Conservation (phyloP, 2,113 vertebrate genomes). For the Thermophis baileyi region DNA sequence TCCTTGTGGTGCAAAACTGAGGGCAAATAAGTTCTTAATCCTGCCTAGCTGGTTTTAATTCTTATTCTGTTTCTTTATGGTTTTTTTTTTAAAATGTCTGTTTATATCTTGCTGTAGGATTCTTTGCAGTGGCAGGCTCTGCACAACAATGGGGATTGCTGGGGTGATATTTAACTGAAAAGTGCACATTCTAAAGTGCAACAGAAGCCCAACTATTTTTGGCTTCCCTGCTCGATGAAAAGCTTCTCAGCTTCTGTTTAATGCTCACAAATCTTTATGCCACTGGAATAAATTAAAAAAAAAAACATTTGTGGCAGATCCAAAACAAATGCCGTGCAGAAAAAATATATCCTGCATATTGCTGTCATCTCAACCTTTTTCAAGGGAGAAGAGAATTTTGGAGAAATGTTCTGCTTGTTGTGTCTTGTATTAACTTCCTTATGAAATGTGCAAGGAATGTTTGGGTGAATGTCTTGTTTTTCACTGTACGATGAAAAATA, state of each 20-base stretch:
- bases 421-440: neutral
- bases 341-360: neutral
- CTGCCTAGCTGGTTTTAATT: neutral
- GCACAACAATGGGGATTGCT: neutral
- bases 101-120: neutral
- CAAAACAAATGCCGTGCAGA: neutral
- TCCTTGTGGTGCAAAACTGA: neutral
- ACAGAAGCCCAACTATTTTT: neutral
- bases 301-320: neutral
- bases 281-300: neutral
- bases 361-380: neutral
- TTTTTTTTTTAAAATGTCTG: neutral
- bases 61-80: neutral
- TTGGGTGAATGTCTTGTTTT: neutral
- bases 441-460: neutral
- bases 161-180: neutral
- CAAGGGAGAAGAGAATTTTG: neutral
- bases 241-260: neutral
- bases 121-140: neutral
- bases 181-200: neutral
- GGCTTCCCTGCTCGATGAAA: neutral
- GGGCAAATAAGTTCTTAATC: neutral
- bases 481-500: neutral
- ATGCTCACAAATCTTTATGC: neutral
- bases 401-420: neutral